Percentiles rank a stretch among this genome's conserved stretches.
phyloP scores from a whole-genome alignment of 2,797 vertebrate species.

The Rhinophrynus dorsalis region DNA sequence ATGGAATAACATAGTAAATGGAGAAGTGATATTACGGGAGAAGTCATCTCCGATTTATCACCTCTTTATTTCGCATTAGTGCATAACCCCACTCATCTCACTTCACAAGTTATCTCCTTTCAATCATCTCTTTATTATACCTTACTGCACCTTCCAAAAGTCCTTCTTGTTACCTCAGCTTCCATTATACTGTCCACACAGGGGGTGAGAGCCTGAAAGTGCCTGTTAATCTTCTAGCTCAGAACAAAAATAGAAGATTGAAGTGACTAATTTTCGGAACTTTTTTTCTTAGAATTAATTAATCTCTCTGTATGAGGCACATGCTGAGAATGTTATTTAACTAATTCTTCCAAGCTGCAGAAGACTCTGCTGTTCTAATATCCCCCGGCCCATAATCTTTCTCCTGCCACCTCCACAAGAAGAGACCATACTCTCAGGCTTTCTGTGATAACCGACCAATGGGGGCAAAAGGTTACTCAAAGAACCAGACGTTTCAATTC shows the following conservation, averaged over 20 bases:
- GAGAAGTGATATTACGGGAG: no score
- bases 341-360: neutral
- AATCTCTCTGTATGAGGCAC: slow-evolving; percentile 28
- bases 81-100: no score
- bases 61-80: no score
- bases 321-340: slow-evolving; percentile 5
- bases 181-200: neutral
- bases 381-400: no score
- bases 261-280: slow-evolving; percentile 24
- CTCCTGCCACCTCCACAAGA: neutral
- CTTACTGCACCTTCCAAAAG: no score
- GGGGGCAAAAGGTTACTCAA: neutral
- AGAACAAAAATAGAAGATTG: slow-evolving; percentile 25
- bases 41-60: no score
- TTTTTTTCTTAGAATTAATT: slow-evolving; percentile 31
- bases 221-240: slow-evolving; percentile 5
- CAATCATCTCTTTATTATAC: no score
- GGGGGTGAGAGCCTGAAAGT: neutral
- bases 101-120: no score
- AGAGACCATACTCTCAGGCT: neutral
- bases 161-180: no score
- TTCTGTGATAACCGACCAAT: neutral
- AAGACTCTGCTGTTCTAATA: neutral
- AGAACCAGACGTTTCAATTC: neutral
- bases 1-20: no score